phyloP scores from a whole-genome alignment of 37 sponge, comb jelly and placozoan genomes.

The Geodia barretti region DNA sequence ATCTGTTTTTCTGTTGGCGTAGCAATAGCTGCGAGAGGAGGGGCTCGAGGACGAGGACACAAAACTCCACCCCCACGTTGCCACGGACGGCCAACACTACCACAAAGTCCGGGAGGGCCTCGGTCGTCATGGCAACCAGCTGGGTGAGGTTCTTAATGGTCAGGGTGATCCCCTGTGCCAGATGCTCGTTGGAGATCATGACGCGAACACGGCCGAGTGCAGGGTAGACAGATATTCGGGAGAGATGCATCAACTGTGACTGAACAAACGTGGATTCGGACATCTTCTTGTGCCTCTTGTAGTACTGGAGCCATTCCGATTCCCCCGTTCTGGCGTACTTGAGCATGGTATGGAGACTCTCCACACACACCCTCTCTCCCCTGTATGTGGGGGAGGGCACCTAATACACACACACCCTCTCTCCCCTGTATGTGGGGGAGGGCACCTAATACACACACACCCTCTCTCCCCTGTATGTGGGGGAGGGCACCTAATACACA shows the following conservation, averaged over 20 bases:
- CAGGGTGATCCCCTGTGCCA: conserved; percentile 51
- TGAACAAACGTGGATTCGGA: conserved; percentile 75
- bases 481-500: too few relatives aligned
- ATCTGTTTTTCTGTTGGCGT: neutral
- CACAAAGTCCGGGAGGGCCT: conserved; percentile 40
- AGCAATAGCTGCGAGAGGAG: conserved; percentile 28
- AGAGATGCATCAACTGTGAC: conserved; percentile 64
- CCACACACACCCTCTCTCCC: conserved; percentile 68
- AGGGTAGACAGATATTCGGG: conserved; percentile 69
- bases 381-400: too few relatives aligned
- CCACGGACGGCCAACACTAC: conserved; percentile 48
- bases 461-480: too few relatives aligned
- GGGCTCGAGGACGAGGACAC: conserved; percentile 39
- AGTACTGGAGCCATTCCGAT: conserved; percentile 71
- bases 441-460: too few relatives aligned
- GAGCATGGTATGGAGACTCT: conserved; percentile 76
- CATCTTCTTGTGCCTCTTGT: conserved; percentile 60
- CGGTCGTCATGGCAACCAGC: neutral
- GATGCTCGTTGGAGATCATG: conserved; percentile 40
- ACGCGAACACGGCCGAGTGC: conserved; percentile 51
- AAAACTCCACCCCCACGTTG: conserved; percentile 37
- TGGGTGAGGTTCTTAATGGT: conserved; percentile 37
- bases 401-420: too few relatives aligned
- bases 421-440: too few relatives aligned
- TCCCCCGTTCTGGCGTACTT: conserved; percentile 82